These are phyloP conservation scores for Amazona finschi DNA, from an alignment of 2,797 vertebrate genomes.

Conservation along the genomic window DNA sequence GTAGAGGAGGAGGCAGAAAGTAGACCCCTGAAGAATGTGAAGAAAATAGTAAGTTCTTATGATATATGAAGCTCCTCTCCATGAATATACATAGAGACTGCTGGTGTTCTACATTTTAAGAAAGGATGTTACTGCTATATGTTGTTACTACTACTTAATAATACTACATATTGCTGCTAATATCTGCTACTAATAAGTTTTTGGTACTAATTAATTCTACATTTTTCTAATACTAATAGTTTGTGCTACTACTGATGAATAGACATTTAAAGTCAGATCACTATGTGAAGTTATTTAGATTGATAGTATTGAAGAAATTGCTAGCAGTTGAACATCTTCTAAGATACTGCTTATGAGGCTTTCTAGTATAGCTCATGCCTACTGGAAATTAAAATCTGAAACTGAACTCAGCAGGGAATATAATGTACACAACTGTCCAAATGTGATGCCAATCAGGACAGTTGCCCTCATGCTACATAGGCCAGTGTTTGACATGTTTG, in stretches of 20 bases:
- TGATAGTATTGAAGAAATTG: not conserved
- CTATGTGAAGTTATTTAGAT: not conserved
- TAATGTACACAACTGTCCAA: not conserved
- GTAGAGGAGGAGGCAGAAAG: not conserved
- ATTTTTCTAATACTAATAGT: not conserved
- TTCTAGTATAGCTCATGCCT: not conserved
- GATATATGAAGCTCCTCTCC: not conserved
- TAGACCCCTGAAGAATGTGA: not conserved
- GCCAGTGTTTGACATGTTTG: not conserved
- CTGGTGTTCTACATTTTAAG: not conserved
- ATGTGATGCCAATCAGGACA: not conserved
- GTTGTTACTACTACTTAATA: not conserved
- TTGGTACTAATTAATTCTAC: not conserved
- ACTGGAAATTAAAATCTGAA: not conserved
- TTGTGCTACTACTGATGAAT: not conserved
- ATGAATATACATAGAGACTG: not conserved
- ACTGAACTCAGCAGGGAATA: not conserved
- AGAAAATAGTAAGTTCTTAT: not conserved
- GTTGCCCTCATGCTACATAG: not conserved
- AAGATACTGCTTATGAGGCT: not conserved
- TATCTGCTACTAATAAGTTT: not conserved
- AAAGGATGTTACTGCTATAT: not conserved
- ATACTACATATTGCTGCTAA: not conserved
- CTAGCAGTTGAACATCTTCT: not conserved
- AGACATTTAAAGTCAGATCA: not conserved